A percentile compares a stretch with the other conserved stretches of the same genome.
phyloP scores from a whole-genome alignment of 1,140 invertebrate species.

The Brachionus sp. region DNA sequence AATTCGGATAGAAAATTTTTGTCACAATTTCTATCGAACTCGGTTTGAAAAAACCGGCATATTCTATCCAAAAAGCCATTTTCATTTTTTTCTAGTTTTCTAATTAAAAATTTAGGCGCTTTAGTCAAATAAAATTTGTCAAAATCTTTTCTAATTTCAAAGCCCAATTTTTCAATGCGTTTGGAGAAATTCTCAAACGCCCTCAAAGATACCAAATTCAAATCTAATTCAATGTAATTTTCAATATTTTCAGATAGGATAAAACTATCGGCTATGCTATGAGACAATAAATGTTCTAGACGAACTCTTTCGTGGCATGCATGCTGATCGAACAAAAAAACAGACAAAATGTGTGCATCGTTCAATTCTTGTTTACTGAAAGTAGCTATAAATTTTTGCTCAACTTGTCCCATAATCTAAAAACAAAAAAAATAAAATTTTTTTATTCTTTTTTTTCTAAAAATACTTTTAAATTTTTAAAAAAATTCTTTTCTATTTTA shows the following conservation, averaged over 20 bases:
- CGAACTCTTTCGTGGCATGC: constrained; percentile 35
- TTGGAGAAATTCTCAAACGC: not conserved
- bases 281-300: not conserved
- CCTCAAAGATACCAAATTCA: not conserved
- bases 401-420: constrained; percentile 25
- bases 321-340: constrained; percentile 43
- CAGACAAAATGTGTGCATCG: not conserved
- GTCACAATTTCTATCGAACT: not conserved
- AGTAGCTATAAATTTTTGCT: constrained; percentile 28
- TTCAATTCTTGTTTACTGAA: not conserved
- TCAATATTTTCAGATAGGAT: not conserved
- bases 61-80: not conserved
- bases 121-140: not conserved
- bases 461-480: constrained; percentile 17
- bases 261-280: not conserved
- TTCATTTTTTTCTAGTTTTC: not conserved
- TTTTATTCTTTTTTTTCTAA: not conserved
- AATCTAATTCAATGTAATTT: not conserved
- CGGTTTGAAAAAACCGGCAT: not conserved
- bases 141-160: not conserved
- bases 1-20: not conserved
- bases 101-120: not conserved
- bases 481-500: not conserved
- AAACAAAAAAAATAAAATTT: not conserved
- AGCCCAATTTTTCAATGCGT: not conserved